Evolutionary conservation across 2,797 vertebrate species (phyloP), one percentile per base, ranked within the genome.

Genomic region (Rousettus madagascariensis): DNA sequence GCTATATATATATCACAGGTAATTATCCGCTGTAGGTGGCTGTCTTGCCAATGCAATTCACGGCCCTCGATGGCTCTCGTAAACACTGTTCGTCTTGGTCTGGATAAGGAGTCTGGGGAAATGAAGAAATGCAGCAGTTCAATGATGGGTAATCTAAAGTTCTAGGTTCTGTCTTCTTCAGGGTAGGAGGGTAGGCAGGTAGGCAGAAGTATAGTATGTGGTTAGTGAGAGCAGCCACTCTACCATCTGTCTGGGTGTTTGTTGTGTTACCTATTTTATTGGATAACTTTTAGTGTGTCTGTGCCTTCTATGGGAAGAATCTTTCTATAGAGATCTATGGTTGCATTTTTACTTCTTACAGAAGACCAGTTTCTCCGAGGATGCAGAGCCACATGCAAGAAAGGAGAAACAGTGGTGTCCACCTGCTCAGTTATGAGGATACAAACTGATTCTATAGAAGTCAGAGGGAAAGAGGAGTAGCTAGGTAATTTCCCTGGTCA

Each of bases 31-130:
- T 99, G 99, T 80, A 99, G 98, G 98, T 99, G 99, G 98, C 99
- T 99, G 98, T 99, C 99, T 98, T 99, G 99, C 99, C 99, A 99
- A 98, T 99, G 99, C 41, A 99, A 98, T 97, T 99, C 99, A 87
- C 99, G 99, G 49, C 99, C 99, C 98, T 99, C 99, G 0, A 99
- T 98, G 0, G 99, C 99, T 55, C 99, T 98, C 10, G 99, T 99
- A 98, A 99, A 99, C 92, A 99, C 99, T 0, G 99, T 99, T 98
- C 99, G 98, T 97, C 99, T 98, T 33, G 99, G 99, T 97, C 99
- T 98, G 91, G 99, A 99, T 98, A 99, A 98, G 0, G 99, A 99
- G 97, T 99, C 99, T 99, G 98, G 83, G 63, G 90, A 96, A 95
- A 96, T 86, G 97, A 96, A 65, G 75, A 93, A 61, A 30, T 3